Evolutionary conservation across 2,888 invertebrate species (phyloP).

Genomic region (Acanthococcus lagerstroemiae): DNA sequence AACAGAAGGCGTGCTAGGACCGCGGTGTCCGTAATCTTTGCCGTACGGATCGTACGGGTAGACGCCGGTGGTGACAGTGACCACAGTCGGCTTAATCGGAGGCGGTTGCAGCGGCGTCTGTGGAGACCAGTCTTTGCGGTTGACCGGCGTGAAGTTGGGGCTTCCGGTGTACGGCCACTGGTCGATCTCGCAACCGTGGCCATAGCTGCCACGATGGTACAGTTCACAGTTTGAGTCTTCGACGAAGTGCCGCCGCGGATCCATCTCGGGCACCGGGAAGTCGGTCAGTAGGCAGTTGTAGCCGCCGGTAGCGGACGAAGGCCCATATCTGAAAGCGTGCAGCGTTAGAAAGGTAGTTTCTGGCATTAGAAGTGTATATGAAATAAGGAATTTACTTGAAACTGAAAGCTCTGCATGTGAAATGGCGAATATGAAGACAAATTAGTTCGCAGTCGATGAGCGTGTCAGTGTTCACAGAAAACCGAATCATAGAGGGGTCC

Average conservation of each 20-base stretch:
- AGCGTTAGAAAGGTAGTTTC: neutral
- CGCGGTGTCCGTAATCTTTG: neutral
- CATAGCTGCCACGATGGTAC: conserved; percentile 70
- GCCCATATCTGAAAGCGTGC: neutral
- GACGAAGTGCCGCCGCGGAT: conserved; percentile 49
- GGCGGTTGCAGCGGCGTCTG: conserved; percentile 23
- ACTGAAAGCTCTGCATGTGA: conserved; percentile 71
- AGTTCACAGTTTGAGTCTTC: conserved; percentile 59
- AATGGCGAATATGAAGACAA: conserved; percentile 59
- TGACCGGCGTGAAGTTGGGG: conserved; percentile 24
- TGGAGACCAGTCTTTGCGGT: conserved; percentile 11
- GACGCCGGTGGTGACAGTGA: conserved; percentile 20
- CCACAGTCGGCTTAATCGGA: conserved; percentile 16
- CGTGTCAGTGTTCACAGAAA: conserved; percentile 55
- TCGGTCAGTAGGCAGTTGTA: conserved; percentile 72
- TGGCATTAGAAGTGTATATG: neutral
- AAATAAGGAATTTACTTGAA: conserved; percentile 48
- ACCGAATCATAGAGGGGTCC: conserved; percentile 52
- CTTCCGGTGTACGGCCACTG: conserved; percentile 37
- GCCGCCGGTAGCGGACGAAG: neutral
- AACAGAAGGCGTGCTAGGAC: neutral
- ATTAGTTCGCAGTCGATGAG: conserved; percentile 71
- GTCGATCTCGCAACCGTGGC: conserved; percentile 68
- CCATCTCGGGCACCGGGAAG: conserved; percentile 56
- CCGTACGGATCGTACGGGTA: conserved; percentile 9